Base-by-base conservation (phyloP, 2,888 invertebrate species). In the Euproctis similis region DNA sequence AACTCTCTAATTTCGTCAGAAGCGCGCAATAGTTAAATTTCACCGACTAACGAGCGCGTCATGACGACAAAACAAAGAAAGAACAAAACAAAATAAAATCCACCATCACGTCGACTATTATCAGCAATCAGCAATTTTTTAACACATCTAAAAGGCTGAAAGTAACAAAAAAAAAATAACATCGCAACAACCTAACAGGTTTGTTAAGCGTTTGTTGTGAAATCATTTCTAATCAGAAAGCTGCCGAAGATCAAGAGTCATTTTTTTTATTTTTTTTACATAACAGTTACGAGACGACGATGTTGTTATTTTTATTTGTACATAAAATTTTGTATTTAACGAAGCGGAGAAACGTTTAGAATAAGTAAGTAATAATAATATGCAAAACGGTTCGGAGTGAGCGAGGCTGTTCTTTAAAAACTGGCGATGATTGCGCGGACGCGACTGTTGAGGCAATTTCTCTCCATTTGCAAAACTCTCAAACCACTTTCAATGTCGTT, bases 11-110 rank as follows among this genome's bases (percentile, higher is more conserved):
- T 42, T 49, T 40, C 20, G n/a, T n/a, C n/a, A n/a, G 37, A 27
- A 34, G 41, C 28, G 25, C 43, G 52, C 50, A 59, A 59, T 57
- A 59, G 50, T 51, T 49, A 32, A 63, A 61, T 67, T 69, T 67
- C 65, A 59, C 66, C 57, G 51, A 59, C 45, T 37, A 45, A 26
- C 26, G 37, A 36, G 42, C 36, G 40, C 50, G 53, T 50, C 46
- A 41, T 46, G 30, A 42, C 49, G 42, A 42, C 39, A 22, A 27
- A 34, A 38, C 14, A 43, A 30, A 34, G 38, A 42, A 38, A 34
- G 30, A 26, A 46, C 36, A 42, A 46, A 56, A 54, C 26, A 13
- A n/a, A n/a, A n/a, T n/a, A n/a, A n/a, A n/a, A n/a, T n/a, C n/a
- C n/a, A n/a, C 23, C 49, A 29, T 36, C 36, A 49, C 37, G 53